These are phyloP conservation scores for Siderastrea radians DNA, from an alignment of 92 coral and sea anemone species.

Conservation along the genomic window DNA sequence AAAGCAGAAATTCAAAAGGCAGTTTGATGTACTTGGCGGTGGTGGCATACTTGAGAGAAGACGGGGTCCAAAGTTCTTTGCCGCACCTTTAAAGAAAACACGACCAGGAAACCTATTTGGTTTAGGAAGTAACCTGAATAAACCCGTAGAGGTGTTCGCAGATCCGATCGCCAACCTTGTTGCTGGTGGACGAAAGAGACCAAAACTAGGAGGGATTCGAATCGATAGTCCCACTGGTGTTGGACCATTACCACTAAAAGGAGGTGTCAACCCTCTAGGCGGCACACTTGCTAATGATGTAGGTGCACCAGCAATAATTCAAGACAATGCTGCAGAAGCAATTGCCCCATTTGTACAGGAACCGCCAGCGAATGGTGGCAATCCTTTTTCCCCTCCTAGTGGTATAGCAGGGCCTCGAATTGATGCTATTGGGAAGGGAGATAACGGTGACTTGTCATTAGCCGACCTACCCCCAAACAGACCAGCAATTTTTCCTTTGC, in stretches of 20 bases:
- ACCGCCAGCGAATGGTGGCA: not conserved
- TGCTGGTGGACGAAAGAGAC: constrained; percentile 55
- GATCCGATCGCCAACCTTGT: constrained; percentile 59
- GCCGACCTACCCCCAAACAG: constrained; percentile 3
- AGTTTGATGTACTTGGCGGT: constrained; percentile 70
- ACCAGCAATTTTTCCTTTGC: constrained; percentile 26
- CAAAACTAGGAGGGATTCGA: constrained; percentile 72
- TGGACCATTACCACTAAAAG: constrained; percentile 41
- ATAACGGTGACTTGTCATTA: constrained; percentile 1
- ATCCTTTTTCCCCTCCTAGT: constrained; percentile 33
- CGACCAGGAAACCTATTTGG: constrained; percentile 54
- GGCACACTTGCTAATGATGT: constrained; percentile 13
- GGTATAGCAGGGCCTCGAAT: constrained; percentile 28
- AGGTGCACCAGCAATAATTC: constrained; percentile 20
- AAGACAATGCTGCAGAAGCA: constrained; percentile 35
- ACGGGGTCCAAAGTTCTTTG: constrained; percentile 75
- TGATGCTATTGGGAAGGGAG: constrained; percentile 9
- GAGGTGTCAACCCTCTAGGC: constrained; percentile 3
- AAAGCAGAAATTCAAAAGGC: constrained; percentile 63
- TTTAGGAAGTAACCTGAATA: constrained; percentile 46
- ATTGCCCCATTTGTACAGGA: constrained; percentile 32
- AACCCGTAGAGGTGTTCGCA: constrained; percentile 78
- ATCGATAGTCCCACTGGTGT: constrained; percentile 58
- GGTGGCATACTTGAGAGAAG: constrained; percentile 75
- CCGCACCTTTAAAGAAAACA: constrained; percentile 63